These are phyloP conservation scores for Zapornia atra DNA, from an alignment of 2,113 vertebrate species.

Conservation along the genomic window DNA sequence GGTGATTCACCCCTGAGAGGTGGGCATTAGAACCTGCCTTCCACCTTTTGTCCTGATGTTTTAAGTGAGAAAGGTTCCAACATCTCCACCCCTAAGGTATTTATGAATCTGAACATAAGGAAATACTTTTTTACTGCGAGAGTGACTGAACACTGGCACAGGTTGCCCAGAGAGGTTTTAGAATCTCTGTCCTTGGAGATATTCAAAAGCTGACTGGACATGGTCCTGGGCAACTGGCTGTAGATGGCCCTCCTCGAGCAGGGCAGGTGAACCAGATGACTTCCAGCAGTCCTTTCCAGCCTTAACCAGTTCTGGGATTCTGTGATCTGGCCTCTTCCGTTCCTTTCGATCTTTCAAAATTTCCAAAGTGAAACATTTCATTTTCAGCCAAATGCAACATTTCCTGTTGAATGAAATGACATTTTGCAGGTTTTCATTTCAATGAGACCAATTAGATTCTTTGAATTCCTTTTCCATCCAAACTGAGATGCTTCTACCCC, in stretches of 20 bases:
- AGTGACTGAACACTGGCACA: neutral
- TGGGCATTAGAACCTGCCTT: neutral
- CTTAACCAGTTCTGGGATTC: neutral
- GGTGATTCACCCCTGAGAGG: neutral
- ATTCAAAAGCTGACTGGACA: neutral
- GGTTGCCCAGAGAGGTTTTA: neutral
- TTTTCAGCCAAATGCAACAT: neutral
- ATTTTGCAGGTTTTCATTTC: neutral
- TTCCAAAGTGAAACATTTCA: neutral
- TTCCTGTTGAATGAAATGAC: neutral
- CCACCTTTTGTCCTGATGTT: neutral
- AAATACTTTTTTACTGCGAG: neutral
- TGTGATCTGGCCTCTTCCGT: neutral
- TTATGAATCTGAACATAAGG: neutral
- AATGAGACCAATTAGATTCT: neutral
- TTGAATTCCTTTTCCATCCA: neutral
- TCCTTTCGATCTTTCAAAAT: neutral
- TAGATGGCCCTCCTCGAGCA: neutral
- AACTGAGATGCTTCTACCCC: neutral
- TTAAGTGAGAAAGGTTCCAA: neutral
- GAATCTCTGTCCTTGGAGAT: neutral
- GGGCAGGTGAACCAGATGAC: accelerated
- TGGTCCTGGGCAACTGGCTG: neutral
- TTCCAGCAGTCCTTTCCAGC: neutral
- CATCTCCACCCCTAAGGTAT: neutral